Evolutionary conservation across 2,113 vertebrate genomes (phyloP).

Genomic region (Vombatus ursinus): DNA sequence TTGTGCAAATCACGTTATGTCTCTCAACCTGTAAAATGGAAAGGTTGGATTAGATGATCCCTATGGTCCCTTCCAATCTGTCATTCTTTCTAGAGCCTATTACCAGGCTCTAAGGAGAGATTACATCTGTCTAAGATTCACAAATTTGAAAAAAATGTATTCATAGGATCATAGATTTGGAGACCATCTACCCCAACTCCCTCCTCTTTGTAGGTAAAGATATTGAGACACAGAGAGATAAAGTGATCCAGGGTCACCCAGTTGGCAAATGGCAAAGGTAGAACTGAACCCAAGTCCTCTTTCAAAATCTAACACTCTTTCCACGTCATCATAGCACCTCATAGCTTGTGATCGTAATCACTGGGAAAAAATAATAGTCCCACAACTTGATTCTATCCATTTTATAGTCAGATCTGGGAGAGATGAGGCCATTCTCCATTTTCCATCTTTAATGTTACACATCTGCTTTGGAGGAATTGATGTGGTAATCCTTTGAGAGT

Average conservation of each 20-base stretch:
- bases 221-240: neutral
- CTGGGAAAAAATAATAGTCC: slow-evolving; percentile 13
- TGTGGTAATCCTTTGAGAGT: neutral
- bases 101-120: neutral
- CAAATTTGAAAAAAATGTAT: slow-evolving; percentile 24
- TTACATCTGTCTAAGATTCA: neutral
- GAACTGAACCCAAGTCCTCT: neutral
- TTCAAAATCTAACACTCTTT: neutral
- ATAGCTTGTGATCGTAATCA: neutral
- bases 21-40: neutral
- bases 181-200: neutral
- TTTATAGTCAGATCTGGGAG: neutral
- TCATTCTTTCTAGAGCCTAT: neutral
- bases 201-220: neutral
- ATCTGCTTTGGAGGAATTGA: slow-evolving; percentile 16
- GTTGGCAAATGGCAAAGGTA: neutral
- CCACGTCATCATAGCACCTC: neutral
- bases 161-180: slow-evolving; percentile 13
- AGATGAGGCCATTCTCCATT: neutral
- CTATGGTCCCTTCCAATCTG: neutral
- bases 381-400: neutral
- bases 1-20: neutral
- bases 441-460: neutral
- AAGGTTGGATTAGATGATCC: neutral
- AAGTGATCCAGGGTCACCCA: neutral